These are phyloP conservation scores for Agonopterix subpropinquella DNA, from an alignment of 2,888 invertebrate genomes.

Conservation along the genomic window DNA sequence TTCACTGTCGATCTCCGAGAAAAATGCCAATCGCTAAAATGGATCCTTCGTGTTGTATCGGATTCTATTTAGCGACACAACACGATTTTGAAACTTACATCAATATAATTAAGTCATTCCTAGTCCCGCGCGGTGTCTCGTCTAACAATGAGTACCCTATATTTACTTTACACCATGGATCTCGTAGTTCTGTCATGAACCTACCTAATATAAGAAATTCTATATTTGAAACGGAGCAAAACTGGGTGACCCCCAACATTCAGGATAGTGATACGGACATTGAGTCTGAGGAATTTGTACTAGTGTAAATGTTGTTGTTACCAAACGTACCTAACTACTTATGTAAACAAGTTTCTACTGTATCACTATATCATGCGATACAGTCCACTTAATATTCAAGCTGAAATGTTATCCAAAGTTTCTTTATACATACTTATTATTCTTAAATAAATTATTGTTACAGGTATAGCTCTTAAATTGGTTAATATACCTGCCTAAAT, in stretches of 20 bases:
- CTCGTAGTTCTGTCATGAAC: constrained; percentile 76
- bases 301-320: constrained; percentile 53
- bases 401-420: constrained; percentile 1
- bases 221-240: constrained; percentile 70
- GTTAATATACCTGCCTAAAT: background rate
- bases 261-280: constrained; percentile 79
- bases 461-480: background rate
- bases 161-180: constrained; percentile 87
- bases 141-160: constrained; percentile 84
- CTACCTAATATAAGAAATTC: constrained; percentile 73
- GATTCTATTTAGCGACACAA: constrained; percentile 88
- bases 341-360: constrained; percentile 2
- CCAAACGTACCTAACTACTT: constrained; percentile 6
- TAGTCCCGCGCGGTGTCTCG: constrained; percentile 60
- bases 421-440: background rate
- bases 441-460: constrained; percentile 3
- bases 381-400: background rate
- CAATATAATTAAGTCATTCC: constrained; percentile 78
- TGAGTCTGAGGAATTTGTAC: constrained; percentile 84
- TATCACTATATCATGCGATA: background rate
- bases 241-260: constrained; percentile 61
- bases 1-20: constrained; percentile 90
- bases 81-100: constrained; percentile 86
- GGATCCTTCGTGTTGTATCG: constrained; percentile 95
- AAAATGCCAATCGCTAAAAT: constrained; percentile 90